phyloP scores from a whole-genome alignment of 2,797 vertebrate genomes.

The Harpia harpyja region DNA sequence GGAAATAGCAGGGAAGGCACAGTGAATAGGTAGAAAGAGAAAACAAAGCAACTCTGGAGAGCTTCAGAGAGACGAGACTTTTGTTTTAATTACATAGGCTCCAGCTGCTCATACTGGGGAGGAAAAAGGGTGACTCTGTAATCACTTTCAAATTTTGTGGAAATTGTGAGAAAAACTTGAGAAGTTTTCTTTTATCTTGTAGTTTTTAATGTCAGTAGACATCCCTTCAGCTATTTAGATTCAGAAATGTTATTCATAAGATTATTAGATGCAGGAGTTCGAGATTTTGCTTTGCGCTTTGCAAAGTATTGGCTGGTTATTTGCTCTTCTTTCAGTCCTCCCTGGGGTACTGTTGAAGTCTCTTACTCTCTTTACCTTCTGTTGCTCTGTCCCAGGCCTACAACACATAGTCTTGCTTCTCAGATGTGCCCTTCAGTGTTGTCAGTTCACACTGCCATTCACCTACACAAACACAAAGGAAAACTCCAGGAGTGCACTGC shows the following conservation, averaged over 20 bases:
- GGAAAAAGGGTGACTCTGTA: background rate
- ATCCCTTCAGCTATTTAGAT: background rate
- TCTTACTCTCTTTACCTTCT: background rate
- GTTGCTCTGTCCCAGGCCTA: background rate
- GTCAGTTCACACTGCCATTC: background rate
- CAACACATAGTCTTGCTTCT: rapidly evolving
- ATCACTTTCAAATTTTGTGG: background rate
- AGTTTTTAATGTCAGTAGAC: background rate
- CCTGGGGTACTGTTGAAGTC: background rate
- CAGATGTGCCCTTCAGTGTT: background rate
- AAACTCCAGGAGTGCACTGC: background rate
- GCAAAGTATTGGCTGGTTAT: background rate
- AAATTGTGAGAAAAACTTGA: background rate
- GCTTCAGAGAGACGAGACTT: background rate
- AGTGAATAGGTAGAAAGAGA: background rate
- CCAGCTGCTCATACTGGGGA: background rate
- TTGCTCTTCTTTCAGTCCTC: background rate
- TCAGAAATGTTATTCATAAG: background rate
- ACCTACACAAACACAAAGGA: background rate
- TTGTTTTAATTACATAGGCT: background rate
- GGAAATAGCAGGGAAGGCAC: background rate
- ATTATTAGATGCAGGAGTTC: background rate
- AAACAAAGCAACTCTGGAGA: background rate
- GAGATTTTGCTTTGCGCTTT: background rate
- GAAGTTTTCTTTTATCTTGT: background rate